Conservation (phyloP, 2,888 invertebrate genomes). For the Axea sp. region DNA sequence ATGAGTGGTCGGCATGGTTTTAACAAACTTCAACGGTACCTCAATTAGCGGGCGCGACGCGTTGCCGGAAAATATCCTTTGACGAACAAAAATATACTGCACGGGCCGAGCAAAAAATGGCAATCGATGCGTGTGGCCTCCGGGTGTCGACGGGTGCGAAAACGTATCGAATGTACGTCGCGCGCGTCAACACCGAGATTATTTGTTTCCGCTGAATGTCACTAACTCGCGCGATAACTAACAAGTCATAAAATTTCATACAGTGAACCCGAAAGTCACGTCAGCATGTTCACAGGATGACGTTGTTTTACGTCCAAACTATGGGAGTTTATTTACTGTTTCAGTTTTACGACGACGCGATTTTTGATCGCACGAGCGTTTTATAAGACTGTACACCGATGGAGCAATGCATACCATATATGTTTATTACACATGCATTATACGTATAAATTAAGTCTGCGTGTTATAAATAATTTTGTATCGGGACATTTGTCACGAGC, state of each 20-base stretch:
- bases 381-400: too few species aligned
- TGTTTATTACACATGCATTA: too few species aligned
- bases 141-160: slow-evolving; percentile 2
- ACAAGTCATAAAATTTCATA: slow-evolving; percentile 22
- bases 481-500: too few species aligned
- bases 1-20: slow-evolving; percentile 14
- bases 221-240: slow-evolving; percentile 17
- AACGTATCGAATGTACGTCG: slow-evolving; percentile 14
- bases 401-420: too few species aligned
- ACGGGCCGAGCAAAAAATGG: slow-evolving; percentile 4
- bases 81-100: background rate
- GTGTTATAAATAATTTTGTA: too few species aligned
- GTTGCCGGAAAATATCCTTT: slow-evolving; percentile 17
- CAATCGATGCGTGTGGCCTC: slow-evolving; percentile 14
- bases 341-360: too few species aligned
- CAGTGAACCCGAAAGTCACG: slow-evolving; percentile 1
- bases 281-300: too few species aligned
- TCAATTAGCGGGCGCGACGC: slow-evolving; percentile 30
- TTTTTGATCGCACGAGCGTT: too few species aligned
- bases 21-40: slow-evolving; percentile 26
- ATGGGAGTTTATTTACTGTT: too few species aligned
- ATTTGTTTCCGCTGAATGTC: slow-evolving; percentile 8
- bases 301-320: too few species aligned
- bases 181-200: background rate
- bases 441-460: too few species aligned